Base-by-base conservation (phyloP, 1,140 invertebrate species). In the Neelides sp. region DNA sequence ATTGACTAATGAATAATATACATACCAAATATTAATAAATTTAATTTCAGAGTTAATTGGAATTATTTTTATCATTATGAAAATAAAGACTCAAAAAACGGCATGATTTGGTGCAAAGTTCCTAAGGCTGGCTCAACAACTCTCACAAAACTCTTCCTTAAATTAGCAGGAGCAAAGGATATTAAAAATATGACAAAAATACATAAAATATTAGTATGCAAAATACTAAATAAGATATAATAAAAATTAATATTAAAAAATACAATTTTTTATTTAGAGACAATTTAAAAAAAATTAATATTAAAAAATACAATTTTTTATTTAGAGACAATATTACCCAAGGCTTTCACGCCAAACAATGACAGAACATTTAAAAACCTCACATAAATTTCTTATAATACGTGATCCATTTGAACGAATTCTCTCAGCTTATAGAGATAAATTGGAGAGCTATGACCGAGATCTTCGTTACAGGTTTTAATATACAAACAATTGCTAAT, bases 331-430 rank as follows among this genome's bases (percentile, higher is more conserved):
- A n/a, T 51, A 40, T 32, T 59, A 56, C 45, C 58, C 58, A 15
- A 40, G 47, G 28, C 3, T 54, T 1, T 4, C 37, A 17, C 4
- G 27, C 1, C 20, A 37, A 40, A n/a, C 24, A 3, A 50, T 50
- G 44, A 47, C 30, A 15, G 27, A 53, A 26, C 49, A 27, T 22
- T 50, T 51, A 7, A 40, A 26, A 2, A 30, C 28, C 4, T 28
- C 54, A 1, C 39, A 34, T 3, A 51, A 82, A 47, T 88, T 93
- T 63, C 71, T 92, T 37, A 89, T 94, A 57, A 85, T 85, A 0
- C 71, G 90, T 47, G 84, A 93, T 71, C 90, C 90, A 7, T 78
- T 93, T 55, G 87, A 94, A 65, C 72, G 90, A 61, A 70, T 93
- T 28, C 73, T 91, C 36, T 90, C 85, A 34, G 87, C 85, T 13